Percentiles rank a stretch among this genome's conserved stretches.
phyloP scores from a whole-genome alignment of 2,888 invertebrate genomes.

The Mythimna ferrago region DNA sequence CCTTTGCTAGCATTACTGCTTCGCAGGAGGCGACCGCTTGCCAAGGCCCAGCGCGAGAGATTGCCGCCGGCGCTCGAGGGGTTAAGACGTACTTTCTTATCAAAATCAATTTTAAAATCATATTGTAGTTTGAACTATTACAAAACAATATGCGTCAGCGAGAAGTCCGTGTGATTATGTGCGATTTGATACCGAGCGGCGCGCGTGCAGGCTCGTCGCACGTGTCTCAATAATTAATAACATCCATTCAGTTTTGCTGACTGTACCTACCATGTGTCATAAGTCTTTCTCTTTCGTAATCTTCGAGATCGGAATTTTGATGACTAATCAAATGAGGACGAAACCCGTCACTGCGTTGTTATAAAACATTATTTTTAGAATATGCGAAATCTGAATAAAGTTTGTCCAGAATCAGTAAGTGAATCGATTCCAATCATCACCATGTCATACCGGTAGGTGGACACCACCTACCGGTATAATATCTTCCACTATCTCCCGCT shows the following conservation, averaged over 20 bases:
- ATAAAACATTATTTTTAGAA: not conserved
- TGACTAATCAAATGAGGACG: not conserved
- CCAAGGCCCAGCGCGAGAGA: no score
- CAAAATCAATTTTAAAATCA: constrained; percentile 23
- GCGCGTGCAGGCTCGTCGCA: constrained; percentile 33
- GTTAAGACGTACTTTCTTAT: not conserved
- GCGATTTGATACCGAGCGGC: constrained; percentile 43
- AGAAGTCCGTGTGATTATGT: constrained; percentile 33
- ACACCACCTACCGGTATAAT: no score
- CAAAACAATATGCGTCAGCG: constrained; percentile 43
- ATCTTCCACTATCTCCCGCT: no score
- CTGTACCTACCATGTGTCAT: constrained; percentile 23
- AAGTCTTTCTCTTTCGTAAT: constrained; percentile 11
- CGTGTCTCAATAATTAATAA: constrained; percentile 47
- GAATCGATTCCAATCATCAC: no score
- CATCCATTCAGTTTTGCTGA: constrained; percentile 34
- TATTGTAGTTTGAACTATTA: constrained; percentile 22
- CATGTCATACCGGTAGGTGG: no score
- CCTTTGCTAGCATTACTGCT: no score
- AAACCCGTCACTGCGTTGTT: not conserved
- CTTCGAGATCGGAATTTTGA: constrained; percentile 13
- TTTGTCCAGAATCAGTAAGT: no score
- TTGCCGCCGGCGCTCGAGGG: no score
- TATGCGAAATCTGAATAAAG: no score
- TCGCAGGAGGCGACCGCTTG: no score